Evolutionary conservation across 2,797 vertebrate genomes (phyloP).

Genomic region (Sebastes paucispinis): DNA sequence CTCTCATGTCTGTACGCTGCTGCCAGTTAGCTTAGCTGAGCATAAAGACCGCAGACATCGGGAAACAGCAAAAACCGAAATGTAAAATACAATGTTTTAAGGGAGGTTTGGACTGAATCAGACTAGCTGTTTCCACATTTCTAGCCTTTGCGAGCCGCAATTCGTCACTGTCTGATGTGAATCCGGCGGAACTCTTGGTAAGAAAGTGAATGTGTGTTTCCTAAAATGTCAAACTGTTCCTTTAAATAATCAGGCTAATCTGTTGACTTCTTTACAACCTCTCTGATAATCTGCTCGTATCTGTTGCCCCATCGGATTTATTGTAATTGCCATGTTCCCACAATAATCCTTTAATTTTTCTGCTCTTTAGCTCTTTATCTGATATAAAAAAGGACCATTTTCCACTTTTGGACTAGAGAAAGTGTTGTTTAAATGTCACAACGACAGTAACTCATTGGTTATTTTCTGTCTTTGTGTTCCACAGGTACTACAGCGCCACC

Average conservation of each 20-base stretch:
- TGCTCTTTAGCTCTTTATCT: background rate
- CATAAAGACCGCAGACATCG: too few relatives aligned
- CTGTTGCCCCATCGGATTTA: background rate
- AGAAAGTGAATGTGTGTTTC: too few relatives aligned
- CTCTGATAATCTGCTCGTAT: background rate
- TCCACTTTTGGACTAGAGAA: background rate
- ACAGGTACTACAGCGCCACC: constrained; percentile 98
- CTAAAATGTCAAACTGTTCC: too few relatives aligned
- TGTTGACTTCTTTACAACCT: background rate
- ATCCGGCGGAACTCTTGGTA: too few relatives aligned
- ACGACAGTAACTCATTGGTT: background rate
- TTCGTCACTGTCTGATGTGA: too few relatives aligned
- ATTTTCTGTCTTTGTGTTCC: background rate
- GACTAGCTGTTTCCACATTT: too few relatives aligned
- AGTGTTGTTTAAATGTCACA: background rate
- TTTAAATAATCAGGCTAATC: background rate
- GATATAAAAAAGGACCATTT: background rate
- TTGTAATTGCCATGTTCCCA: background rate
- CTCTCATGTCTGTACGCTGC: too few relatives aligned
- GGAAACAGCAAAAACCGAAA: too few relatives aligned
- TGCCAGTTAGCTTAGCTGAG: too few relatives aligned
- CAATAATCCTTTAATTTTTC: background rate
- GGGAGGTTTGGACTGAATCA: too few relatives aligned
- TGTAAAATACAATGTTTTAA: too few relatives aligned
- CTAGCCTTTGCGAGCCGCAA: fast-evolving